Conservation (phyloP, 92 coral and sea anemone genomes). For the Hydrozoanthus gracilis region DNA sequence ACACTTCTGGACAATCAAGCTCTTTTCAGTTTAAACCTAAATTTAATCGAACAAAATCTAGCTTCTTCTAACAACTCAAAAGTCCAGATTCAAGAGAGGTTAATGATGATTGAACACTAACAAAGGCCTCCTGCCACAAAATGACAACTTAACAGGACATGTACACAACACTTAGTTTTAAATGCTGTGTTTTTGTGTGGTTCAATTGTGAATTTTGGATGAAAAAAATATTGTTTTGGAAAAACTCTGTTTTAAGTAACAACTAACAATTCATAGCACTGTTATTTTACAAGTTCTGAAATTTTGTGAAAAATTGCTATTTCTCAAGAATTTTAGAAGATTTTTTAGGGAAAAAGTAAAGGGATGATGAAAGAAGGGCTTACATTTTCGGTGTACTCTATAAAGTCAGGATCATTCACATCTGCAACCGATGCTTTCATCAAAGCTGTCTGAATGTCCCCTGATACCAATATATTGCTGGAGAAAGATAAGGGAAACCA, state of each 20-base stretch:
- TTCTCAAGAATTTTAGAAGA: not conserved
- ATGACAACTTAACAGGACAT: not conserved
- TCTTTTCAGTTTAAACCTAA: not conserved
- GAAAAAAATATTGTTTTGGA: not conserved
- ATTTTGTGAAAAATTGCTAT: not conserved
- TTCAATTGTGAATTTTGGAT: not conserved
- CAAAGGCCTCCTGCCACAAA: not conserved
- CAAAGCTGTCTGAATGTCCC: constrained; percentile 49
- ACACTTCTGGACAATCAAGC: not conserved
- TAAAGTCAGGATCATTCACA: constrained; percentile 50
- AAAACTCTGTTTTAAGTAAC: too few species aligned
- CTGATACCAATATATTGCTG: constrained; percentile 48
- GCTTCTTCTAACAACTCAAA: not conserved
- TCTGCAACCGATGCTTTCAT: constrained; percentile 51
- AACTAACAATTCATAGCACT: not conserved
- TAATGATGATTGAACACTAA: not conserved
- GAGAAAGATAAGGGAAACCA: constrained; percentile 51
- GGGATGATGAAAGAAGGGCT: too few species aligned
- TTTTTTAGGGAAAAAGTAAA: too few species aligned
- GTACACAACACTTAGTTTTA: not conserved
- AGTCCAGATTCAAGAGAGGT: not conserved
- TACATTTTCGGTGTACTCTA: constrained; percentile 49
- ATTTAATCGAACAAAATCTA: too few species aligned
- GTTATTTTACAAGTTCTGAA: not conserved
- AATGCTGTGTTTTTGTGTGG: not conserved